Base-by-base conservation (phyloP, 2,797 vertebrate species). In the Geotria australis region DNA sequence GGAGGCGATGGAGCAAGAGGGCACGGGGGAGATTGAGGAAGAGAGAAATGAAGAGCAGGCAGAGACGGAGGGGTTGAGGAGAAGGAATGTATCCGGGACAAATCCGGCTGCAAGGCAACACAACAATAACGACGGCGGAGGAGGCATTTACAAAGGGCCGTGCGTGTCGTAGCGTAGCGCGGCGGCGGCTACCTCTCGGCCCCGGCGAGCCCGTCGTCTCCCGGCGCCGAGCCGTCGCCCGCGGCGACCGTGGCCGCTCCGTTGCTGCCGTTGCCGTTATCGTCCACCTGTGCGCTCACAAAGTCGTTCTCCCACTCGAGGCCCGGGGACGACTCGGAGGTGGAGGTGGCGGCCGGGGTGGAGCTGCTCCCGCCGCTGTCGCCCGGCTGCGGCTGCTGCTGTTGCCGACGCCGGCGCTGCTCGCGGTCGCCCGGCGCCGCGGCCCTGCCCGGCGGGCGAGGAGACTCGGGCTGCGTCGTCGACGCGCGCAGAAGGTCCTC, bases 251-350 rank as follows among this genome's bases (percentile, higher is more conserved):
- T 88, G 82, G 83, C 59, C 67, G 63, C 11, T 76, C 57, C 81
- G 75, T 60, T 66, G 71, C 14, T 76, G 74, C 57, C 70, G 69
- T 85, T 85, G 61, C 75, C 76, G 1, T 70, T 74, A 53, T 86
- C 83, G 51, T 91, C 84, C 56, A 75, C 65, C 56, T 77, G 79
- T 0, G 80, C 80, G 9, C 80, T 80, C 48, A 91, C 80, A 58
- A 95, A 96, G 67, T 96, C 88, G 10, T 82, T 88, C 70, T 98
- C 91, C 91, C 91, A 98, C 70, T 98, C 88, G 57, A 96, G 71
- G 1, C 82, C 83, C 0, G 74, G 81, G 57, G 85, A 95, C 49
- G 88, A 83, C 6, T 98, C 88, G 0, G 82, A 91, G 60, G 83
- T 73, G 0, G 86, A 95, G 5, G 85, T 61, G 0, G 78, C 76